Evolutionary conservation across 1,140 invertebrate genomes (phyloP).

Genomic region (Neotoxoptera formosana): DNA sequence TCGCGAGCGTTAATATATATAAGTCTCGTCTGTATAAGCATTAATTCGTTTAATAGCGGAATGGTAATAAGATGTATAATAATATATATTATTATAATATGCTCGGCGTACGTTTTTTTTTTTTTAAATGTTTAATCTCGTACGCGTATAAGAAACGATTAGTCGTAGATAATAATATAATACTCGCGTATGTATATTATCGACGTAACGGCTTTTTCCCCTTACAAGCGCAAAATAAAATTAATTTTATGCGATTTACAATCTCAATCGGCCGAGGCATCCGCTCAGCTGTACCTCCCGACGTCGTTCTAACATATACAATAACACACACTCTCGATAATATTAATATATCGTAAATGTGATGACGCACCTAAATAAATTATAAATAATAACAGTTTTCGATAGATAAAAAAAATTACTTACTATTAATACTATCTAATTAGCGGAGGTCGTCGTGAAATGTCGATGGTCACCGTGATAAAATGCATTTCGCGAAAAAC

Average conservation of each 20-base stretch:
- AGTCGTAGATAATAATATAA: background rate
- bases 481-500: background rate
- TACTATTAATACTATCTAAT: too few species aligned
- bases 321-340: background rate
- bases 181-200: background rate
- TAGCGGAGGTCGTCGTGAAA: background rate
- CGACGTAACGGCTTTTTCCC: background rate
- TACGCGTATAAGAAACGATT: background rate
- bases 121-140: background rate
- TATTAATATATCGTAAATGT: background rate
- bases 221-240: background rate
- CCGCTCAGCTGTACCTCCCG: background rate
- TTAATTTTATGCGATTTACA: constrained; percentile 20
- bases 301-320: background rate
- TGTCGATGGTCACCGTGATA: background rate
- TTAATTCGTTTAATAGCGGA: background rate
- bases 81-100: background rate
- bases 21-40: background rate
- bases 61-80: background rate
- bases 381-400: background rate
- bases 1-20: background rate
- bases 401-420: background rate
- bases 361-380: background rate
- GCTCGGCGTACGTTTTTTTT: background rate
- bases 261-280: background rate